Conservation (phyloP, 2,888 invertebrate species). For the Dasysyrphus tricinctus region DNA sequence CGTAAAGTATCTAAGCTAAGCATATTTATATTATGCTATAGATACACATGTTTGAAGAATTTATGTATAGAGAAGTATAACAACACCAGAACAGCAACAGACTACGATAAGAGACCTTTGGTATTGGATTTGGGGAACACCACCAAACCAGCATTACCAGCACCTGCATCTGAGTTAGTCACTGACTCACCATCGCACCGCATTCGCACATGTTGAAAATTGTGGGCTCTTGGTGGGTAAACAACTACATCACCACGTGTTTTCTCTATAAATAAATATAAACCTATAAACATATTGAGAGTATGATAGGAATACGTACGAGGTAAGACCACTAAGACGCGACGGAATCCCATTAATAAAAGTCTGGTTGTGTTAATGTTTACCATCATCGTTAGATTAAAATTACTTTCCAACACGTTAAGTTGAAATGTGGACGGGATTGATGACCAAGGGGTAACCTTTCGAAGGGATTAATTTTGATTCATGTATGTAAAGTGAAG, state of each 20-base stretch:
- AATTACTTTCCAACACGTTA: too few relatives aligned
- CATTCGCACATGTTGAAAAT: conserved; percentile 26
- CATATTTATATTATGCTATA: neutral
- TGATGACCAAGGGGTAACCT: too few relatives aligned
- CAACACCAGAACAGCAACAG: neutral
- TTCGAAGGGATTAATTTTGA: too few relatives aligned
- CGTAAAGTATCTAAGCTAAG: conserved; percentile 2
- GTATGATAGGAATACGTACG: neutral
- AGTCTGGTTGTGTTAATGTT: neutral
- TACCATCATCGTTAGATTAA: too few relatives aligned
- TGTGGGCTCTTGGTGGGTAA: neutral
- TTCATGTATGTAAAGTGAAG: too few relatives aligned
- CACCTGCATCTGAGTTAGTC: conserved; percentile 31
- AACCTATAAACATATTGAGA: neutral
- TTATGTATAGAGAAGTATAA: conserved; percentile 8
- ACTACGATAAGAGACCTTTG: conserved; percentile 13
- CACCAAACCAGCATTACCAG: neutral
- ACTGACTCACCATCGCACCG: conserved; percentile 6
- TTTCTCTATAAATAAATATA: neutral
- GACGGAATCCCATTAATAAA: neutral
- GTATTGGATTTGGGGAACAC: conserved; percentile 31
- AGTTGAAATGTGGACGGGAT: too few relatives aligned
- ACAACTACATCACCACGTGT: conserved; percentile 10
- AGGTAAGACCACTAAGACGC: neutral
- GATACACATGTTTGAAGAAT: neutral